phyloP scores from a whole-genome alignment of 2,113 vertebrate species.

The Aptenodytes forsteri region DNA sequence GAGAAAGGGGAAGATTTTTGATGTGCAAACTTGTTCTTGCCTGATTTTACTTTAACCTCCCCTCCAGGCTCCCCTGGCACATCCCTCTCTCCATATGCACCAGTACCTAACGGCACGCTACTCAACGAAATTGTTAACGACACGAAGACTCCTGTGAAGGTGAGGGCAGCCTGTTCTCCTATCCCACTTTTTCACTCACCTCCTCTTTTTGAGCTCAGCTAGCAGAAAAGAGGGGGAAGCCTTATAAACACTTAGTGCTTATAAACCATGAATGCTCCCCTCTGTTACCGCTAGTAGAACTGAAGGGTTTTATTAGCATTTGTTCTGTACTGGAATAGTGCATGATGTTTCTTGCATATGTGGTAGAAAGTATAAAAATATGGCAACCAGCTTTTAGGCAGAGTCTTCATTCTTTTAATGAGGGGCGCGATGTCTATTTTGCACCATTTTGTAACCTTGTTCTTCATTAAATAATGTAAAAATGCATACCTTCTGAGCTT shows the following conservation, averaged over 20 bases:
- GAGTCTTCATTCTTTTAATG: neutral
- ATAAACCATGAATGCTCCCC: neutral
- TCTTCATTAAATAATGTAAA: neutral
- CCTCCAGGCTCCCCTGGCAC: slow-evolving; percentile 9
- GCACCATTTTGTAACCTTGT: neutral
- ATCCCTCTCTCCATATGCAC: neutral
- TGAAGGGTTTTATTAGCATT: neutral
- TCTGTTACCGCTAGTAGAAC: neutral
- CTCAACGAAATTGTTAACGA: slow-evolving; percentile 63
- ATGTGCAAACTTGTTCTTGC: neutral
- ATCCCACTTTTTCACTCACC: neutral
- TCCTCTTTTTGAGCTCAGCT: neutral
- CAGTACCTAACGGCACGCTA: slow-evolving; percentile 31
- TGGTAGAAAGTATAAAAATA: neutral
- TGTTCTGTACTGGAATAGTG: neutral
- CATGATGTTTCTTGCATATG: neutral
- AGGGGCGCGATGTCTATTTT: neutral
- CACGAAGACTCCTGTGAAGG: slow-evolving; percentile 66
- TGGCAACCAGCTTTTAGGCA: neutral
- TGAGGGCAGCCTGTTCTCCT: slow-evolving; percentile 11
- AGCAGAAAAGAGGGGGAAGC: neutral
- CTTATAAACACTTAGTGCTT: neutral
- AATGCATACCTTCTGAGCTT: neutral
- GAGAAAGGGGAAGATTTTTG: neutral
- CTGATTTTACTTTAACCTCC: neutral